Conservation (phyloP, 2,113 vertebrate genomes). For the Ellobius talpinus region DNA sequence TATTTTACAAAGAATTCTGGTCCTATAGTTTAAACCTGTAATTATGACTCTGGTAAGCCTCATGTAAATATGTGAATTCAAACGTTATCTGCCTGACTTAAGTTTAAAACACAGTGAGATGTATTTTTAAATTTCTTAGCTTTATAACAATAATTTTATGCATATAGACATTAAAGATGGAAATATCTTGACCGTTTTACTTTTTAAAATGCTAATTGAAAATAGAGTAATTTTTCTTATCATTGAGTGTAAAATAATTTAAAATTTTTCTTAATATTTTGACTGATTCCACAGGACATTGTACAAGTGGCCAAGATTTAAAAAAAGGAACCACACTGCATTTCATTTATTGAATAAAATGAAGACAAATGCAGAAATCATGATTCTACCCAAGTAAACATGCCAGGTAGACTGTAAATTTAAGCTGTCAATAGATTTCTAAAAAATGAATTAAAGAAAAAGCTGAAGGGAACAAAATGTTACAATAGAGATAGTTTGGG, state of each 20-base stretch:
- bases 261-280: slow-evolving; percentile 42
- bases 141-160: background rate
- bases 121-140: background rate
- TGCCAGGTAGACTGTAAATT: slow-evolving; percentile 22
- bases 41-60: background rate
- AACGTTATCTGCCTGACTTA: background rate
- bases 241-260: background rate
- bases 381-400: slow-evolving; percentile 12
- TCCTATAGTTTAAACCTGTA: slow-evolving; percentile 40
- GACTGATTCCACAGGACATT: background rate
- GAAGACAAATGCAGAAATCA: slow-evolving; percentile 49
- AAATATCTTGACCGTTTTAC: slow-evolving; percentile 29
- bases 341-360: slow-evolving; percentile 42
- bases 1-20: slow-evolving; percentile 30
- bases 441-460: slow-evolving; percentile 58
- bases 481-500: slow-evolving; percentile 36
- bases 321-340: slow-evolving; percentile 3
- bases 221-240: slow-evolving; percentile 24
- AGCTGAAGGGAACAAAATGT: slow-evolving; percentile 39
- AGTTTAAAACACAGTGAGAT: slow-evolving; percentile 26
- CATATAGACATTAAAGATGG: slow-evolving; percentile 19
- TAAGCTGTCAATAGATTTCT: slow-evolving; percentile 37
- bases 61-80: slow-evolving; percentile 8
- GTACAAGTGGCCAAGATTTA: background rate
- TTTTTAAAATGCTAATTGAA: slow-evolving; percentile 34